These are phyloP conservation scores for Vireo griseus DNA, from an alignment of 2,797 vertebrate species.

Conservation along the genomic window DNA sequence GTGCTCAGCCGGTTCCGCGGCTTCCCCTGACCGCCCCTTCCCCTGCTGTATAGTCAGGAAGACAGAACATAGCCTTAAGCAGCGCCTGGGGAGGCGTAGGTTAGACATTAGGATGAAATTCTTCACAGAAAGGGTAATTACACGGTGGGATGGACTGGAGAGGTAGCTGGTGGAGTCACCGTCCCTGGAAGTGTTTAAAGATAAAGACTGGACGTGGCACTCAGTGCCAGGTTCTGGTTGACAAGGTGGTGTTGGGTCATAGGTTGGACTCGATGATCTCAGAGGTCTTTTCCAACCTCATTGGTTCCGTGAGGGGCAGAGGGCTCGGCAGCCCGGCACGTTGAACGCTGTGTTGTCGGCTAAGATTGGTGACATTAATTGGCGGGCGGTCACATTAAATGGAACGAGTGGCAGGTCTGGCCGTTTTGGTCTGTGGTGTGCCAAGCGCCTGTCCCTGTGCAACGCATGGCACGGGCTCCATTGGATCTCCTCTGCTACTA, in stretches of 20 bases:
- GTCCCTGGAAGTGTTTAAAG: neutral
- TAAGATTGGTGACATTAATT: neutral
- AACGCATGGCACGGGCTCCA: accelerated
- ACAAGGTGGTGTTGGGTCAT: neutral
- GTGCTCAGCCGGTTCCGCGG: too few relatives aligned
- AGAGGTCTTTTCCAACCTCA: neutral
- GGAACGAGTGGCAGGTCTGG: neutral
- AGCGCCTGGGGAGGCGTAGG: neutral
- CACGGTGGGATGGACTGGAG: neutral
- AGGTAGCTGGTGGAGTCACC: neutral
- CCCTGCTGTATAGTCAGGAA: too few relatives aligned
- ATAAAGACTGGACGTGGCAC: neutral
- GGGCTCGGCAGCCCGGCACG: neutral
- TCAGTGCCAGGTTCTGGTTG: neutral
- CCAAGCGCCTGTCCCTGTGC: accelerated
- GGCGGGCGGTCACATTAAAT: neutral
- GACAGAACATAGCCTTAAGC: neutral
- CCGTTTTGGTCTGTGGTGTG: neutral
- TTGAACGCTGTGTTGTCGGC: neutral
- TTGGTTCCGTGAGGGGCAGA: neutral
- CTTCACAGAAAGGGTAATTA: neutral
- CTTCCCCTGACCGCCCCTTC: too few relatives aligned
- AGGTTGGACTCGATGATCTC: neutral
- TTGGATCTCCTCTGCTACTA: accelerated
- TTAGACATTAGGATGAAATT: neutral